phyloP scores from a whole-genome alignment of 2,888 invertebrate genomes.

The Hipparchia sbordonii region DNA sequence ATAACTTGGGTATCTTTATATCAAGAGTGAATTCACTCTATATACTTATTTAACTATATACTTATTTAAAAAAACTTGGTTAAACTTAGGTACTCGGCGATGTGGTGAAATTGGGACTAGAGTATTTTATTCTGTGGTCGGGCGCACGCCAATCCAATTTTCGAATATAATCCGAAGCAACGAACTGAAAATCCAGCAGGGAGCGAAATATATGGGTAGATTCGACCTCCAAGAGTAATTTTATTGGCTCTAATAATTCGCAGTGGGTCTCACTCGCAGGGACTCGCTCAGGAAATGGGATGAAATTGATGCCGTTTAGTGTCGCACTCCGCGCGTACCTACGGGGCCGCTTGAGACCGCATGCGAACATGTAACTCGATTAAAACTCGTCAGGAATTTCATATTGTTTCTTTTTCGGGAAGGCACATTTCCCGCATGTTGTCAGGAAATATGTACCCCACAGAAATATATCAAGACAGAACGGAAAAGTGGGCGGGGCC shows the following conservation, averaged over 20 bases:
- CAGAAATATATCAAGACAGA: too few relatives aligned
- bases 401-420: conserved; percentile 6
- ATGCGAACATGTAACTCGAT: conserved; percentile 31
- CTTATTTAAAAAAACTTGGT: background rate
- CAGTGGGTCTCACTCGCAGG: conserved; percentile 59
- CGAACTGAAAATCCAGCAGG: conserved; percentile 23
- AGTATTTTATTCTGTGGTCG: conserved; percentile 2
- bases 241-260: conserved; percentile 69
- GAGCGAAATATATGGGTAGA: conserved; percentile 49
- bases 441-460: background rate
- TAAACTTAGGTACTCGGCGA: too few relatives aligned
- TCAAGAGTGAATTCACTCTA: too few relatives aligned
- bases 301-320: conserved; percentile 76
- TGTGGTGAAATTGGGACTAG: too few relatives aligned
- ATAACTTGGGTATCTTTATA: too few relatives aligned
- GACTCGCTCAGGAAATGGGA: conserved; percentile 74
- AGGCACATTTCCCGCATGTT: background rate
- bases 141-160: conserved; percentile 10
- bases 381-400: conserved; percentile 16
- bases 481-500: too few relatives aligned
- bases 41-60: too few relatives aligned
- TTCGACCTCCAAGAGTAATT: conserved; percentile 57
- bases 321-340: conserved; percentile 43
- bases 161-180: conserved; percentile 17
- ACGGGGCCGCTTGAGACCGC: conserved; percentile 52